Conservation (phyloP, 2,888 invertebrate species). For the Pseudanteris insignis region DNA sequence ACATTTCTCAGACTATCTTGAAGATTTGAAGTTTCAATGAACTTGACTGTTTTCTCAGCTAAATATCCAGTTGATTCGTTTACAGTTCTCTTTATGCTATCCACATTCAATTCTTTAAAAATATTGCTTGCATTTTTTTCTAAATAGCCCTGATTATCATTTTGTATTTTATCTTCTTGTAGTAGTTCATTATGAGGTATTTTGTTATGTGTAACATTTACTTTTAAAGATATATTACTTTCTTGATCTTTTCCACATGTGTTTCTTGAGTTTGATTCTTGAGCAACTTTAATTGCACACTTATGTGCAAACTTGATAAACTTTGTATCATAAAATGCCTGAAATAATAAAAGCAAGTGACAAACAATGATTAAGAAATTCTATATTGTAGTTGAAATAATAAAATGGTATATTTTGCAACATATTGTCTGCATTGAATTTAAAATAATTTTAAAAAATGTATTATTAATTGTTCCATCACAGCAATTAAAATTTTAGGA, state of each 20-base stretch:
- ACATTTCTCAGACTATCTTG: conserved; percentile 34
- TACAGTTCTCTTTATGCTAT: conserved; percentile 7
- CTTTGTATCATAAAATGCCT: conserved; percentile 49
- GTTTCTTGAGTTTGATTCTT: conserved; percentile 43
- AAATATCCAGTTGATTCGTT: not conserved
- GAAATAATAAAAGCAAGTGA: too few relatives aligned
- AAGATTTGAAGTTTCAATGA: conserved; percentile 35
- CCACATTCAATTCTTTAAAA: conserved; percentile 22
- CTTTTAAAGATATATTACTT: too few relatives aligned
- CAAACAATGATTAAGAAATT: too few relatives aligned
- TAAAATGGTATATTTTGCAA: too few relatives aligned
- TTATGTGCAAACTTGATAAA: conserved; percentile 46
- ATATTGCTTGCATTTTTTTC: conserved; percentile 46
- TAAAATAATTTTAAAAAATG: conserved; percentile 1
- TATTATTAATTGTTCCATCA: too few relatives aligned
- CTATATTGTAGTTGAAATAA: too few relatives aligned
- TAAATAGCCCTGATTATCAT: conserved; percentile 12
- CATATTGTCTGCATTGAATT: too few relatives aligned
- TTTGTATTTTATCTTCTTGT: conserved; percentile 6
- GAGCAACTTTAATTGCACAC: conserved; percentile 45
- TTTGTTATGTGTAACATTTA: too few relatives aligned
- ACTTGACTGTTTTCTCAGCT: conserved; percentile 3
- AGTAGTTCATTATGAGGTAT: conserved; percentile 13
- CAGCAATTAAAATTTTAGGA: too few relatives aligned
- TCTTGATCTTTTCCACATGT: not conserved